These are phyloP conservation scores for Antennarius maculatus DNA, from an alignment of 2,797 vertebrate species.

Conservation along the genomic window DNA sequence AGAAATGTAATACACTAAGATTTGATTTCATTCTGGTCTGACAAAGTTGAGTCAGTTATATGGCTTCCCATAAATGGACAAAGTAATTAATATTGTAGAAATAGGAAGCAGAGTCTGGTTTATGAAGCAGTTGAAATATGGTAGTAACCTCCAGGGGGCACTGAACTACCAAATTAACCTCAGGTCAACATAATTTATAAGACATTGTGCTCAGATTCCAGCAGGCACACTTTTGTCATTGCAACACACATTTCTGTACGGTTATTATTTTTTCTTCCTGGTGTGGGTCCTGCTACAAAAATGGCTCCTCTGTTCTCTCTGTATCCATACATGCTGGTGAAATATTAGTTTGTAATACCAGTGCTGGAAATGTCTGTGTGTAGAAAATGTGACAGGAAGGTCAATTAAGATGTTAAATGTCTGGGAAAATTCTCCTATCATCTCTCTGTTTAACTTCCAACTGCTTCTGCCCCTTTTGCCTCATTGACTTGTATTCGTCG, in stretches of 20 bases:
- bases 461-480: constrained; percentile 26
- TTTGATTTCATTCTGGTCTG: neutral
- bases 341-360: constrained; percentile 20
- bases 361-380: constrained; percentile 14
- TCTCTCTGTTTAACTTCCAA: constrained; percentile 6
- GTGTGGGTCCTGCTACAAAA: constrained; percentile 16
- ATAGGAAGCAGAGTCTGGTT: constrained; percentile 48
- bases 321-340: constrained; percentile 39
- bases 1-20: neutral
- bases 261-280: constrained; percentile 44
- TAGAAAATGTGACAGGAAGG: constrained; percentile 12
- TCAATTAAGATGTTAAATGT: constrained; percentile 22
- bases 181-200: constrained; percentile 69
- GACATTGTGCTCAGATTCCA: constrained; percentile 28
- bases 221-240: constrained; percentile 50
- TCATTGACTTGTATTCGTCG: constrained; percentile 31
- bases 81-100: constrained; percentile 61
- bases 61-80: constrained; percentile 37
- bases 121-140: constrained; percentile 68
- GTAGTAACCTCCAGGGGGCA: constrained; percentile 73
- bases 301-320: constrained; percentile 17
- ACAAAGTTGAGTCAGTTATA: constrained; percentile 8
- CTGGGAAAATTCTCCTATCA: neutral
- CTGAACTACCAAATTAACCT: constrained; percentile 74
- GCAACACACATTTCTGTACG: constrained; percentile 29